Base-by-base conservation (phyloP, 1,140 invertebrate species). In the Aphis craccivora region DNA sequence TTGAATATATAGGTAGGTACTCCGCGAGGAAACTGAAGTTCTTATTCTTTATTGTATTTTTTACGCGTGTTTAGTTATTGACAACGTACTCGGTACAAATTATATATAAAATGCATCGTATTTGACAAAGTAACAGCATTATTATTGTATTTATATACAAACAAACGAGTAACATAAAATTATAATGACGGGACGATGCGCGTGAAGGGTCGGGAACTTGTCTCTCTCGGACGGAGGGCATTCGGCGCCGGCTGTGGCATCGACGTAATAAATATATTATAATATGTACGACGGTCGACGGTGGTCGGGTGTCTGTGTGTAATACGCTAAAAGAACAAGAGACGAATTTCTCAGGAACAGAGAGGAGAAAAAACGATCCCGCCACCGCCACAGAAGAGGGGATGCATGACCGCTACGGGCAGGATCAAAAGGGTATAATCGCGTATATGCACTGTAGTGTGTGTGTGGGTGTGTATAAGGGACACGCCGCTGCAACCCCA, bases 351-450 rank as follows among this genome's bases (percentile, higher is more conserved):
- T 83, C 45, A 51, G 67, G 48, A 51, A 8, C 60, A 25, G 90
- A 25, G 88, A 55, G n/a, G 23, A 22, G 25, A 30, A 37, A 35
- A 48, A 89, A 55, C 43, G 14, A 9, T 87, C 86, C 86, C n/a
- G 45, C 43, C 23, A 30, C 30, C 7, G 30, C 40, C 8, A 8
- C 14, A 1, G 84, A 45, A 43, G 9, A 45, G 30, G 23, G 84
- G 11, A 87, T 87, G 43, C 43, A 87, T 30, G 45, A 55, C 88
- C 35, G 48, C 84, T 22, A n/a, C 84, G 20, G 45, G 35, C 30
- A 55, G 91, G 76, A 93, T 93, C 91, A 93, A 93, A 93, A 86
- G 91, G 91, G 81, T 86, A 91, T 45, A 90, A 93, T 93, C 84
- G 91, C 48, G 40, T 92, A 37, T 91, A 48, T 83, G 83, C 2